A percentile compares a stretch with the other conserved stretches of the same genome.
Evolutionary conservation across 30 jellyfish, hydroid and myxozoan genomes (phyloP).

Genomic region (Turritopsis rubra): DNA sequence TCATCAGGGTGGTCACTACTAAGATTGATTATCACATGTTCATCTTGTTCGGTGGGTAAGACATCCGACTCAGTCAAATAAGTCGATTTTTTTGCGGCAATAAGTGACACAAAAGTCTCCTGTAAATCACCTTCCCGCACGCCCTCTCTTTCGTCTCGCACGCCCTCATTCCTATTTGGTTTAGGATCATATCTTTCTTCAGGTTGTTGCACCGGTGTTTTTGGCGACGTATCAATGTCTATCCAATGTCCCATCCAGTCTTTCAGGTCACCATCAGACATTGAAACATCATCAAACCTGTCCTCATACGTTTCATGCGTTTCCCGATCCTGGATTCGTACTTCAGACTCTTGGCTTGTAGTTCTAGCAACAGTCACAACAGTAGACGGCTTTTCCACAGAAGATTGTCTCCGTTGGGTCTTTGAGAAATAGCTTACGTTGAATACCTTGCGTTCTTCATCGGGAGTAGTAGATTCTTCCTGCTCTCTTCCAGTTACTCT

Average conservation of each 20-base stretch:
- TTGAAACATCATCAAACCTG: not conserved
- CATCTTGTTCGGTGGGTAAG: not conserved
- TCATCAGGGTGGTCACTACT: too few relatives aligned
- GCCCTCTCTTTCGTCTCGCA: not conserved
- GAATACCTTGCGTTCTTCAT: not conserved
- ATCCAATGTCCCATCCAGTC: slow-evolving; percentile 3
- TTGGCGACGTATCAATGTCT: not conserved
- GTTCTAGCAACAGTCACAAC: not conserved
- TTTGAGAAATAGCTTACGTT: not conserved
- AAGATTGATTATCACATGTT: not conserved
- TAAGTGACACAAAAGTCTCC: not conserved
- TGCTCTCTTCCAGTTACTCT: not conserved
- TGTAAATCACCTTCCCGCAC: not conserved
- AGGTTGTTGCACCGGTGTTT: not conserved
- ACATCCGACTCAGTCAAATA: not conserved
- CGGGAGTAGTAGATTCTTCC: not conserved
- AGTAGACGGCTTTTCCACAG: not conserved
- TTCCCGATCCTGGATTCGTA: not conserved
- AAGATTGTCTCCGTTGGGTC: not conserved
- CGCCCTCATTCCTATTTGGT: not conserved
- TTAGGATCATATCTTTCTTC: not conserved
- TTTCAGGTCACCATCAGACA: not conserved
- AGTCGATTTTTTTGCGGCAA: not conserved
- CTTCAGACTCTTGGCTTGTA: not conserved
- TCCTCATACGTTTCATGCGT: not conserved